Conservation (phyloP, 2,113 vertebrate species). For the Jaculus jaculus region DNA sequence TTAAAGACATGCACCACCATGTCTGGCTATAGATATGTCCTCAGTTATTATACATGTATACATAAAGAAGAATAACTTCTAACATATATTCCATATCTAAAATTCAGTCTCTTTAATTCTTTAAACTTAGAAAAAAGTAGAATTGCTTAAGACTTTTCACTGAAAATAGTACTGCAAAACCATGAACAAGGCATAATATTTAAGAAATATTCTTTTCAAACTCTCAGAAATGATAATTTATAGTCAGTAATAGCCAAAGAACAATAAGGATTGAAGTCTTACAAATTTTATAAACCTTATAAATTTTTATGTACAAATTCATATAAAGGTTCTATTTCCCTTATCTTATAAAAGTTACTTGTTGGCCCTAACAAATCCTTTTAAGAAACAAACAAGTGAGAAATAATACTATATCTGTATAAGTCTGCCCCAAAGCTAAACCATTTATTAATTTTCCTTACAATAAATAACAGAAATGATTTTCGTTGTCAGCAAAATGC, state of each 20-base stretch:
- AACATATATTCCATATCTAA: neutral
- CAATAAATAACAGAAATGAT: constrained; percentile 15
- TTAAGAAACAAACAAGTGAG: constrained; percentile 41
- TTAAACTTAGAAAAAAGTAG: neutral
- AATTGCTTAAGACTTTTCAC: neutral
- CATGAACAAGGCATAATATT: neutral
- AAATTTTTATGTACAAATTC: neutral
- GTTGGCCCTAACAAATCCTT: constrained; percentile 32
- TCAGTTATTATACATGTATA: neutral
- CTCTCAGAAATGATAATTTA: neutral
- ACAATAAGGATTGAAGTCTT: constrained; percentile 24
- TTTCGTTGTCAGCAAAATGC: constrained; percentile 20
- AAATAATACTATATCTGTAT: constrained; percentile 17
- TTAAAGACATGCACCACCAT: too few relatives aligned
- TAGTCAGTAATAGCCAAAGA: neutral
- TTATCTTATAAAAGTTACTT: constrained; percentile 20
- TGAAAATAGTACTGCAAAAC: neutral
- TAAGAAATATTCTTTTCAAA: neutral
- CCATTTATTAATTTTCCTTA: constrained; percentile 49
- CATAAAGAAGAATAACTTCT: neutral
- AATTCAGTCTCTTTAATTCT: neutral
- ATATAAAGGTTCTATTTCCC: neutral
- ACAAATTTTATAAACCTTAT: constrained; percentile 3
- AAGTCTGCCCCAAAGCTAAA: neutral
- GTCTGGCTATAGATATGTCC: too few relatives aligned